These are phyloP conservation scores for Apogon talboti DNA, from an alignment of 2,797 vertebrate genomes.

Conservation along the genomic window DNA sequence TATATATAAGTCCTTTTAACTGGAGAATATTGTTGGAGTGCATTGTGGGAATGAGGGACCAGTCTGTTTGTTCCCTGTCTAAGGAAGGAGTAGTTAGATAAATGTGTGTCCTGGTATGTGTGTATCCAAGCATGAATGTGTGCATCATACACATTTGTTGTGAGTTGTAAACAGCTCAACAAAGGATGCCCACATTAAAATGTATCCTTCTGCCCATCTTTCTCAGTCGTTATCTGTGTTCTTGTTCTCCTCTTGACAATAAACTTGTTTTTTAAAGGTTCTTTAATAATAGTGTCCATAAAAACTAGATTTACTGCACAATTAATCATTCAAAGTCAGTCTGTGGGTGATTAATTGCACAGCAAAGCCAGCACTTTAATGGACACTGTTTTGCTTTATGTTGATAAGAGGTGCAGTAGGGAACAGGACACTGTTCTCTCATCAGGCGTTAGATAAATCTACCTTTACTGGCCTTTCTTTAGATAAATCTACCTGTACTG, in stretches of 20 bases:
- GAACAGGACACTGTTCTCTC: slow-evolving; percentile 19
- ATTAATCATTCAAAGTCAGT: slow-evolving; percentile 60
- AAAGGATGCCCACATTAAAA: slow-evolving; percentile 38
- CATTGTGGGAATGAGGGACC: slow-evolving; percentile 47
- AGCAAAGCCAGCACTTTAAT: slow-evolving; percentile 51
- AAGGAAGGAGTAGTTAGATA: slow-evolving; percentile 13
- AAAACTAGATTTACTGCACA: slow-evolving; percentile 60
- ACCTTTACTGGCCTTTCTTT: slow-evolving; percentile 16
- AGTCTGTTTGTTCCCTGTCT: slow-evolving; percentile 22
- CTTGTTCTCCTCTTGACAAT: slow-evolving; percentile 36
- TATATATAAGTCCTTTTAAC: slow-evolving; percentile 44
- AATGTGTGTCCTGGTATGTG: slow-evolving; percentile 3
- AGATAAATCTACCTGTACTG: slow-evolving; percentile 35
- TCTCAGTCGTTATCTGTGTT: slow-evolving; percentile 17
- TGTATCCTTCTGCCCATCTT: slow-evolving; percentile 17
- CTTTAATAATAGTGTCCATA: slow-evolving; percentile 54
- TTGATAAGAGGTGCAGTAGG: slow-evolving; percentile 24
- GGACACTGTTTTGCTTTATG: slow-evolving; percentile 37
- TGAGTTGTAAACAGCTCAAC: slow-evolving; percentile 37
- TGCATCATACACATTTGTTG: slow-evolving; percentile 24
- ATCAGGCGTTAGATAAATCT: slow-evolving; percentile 33
- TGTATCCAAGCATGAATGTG: slow-evolving; percentile 19
- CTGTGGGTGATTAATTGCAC: slow-evolving; percentile 54
- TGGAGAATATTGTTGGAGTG: slow-evolving; percentile 37
- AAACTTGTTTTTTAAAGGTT: slow-evolving; percentile 53